phyloP scores from a whole-genome alignment of 2,113 vertebrate genomes.

The Cyprinus carpio region DNA sequence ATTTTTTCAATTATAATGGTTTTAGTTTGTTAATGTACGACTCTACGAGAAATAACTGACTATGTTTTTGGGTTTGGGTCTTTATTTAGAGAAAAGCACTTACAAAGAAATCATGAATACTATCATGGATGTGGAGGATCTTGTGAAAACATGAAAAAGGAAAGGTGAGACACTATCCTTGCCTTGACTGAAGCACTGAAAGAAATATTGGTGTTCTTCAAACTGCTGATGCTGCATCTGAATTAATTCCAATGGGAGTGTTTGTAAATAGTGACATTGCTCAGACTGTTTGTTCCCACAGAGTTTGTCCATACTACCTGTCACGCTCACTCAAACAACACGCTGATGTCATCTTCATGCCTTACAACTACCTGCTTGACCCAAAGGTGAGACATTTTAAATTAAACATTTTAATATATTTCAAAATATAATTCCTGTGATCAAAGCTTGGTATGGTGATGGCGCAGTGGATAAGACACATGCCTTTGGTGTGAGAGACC shows the following conservation, averaged over 20 bases:
- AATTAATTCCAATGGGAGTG: neutral
- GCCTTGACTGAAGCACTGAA: neutral
- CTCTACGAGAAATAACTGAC: too few species aligned
- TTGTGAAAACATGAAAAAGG: constrained; percentile 88
- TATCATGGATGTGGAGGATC: constrained; percentile 92
- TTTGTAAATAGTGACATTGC: neutral
- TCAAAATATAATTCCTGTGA: too few species aligned
- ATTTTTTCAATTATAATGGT: too few species aligned
- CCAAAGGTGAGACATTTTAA: constrained; percentile 85
- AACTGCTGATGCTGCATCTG: neutral
- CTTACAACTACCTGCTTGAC: constrained; percentile 96
- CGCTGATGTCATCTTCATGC: constrained; percentile 94
- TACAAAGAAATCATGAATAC: constrained; percentile 81
- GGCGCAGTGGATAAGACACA: too few species aligned
- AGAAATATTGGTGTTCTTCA: neutral
- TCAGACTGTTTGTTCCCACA: constrained; percentile 57
- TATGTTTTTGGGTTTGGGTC: too few species aligned
- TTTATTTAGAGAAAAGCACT: constrained; percentile 82
- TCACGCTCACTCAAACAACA: constrained; percentile 88
- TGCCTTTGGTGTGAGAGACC: too few species aligned
- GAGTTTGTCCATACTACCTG: constrained; percentile 93
- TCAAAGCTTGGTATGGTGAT: too few species aligned
- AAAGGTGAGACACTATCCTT: constrained; percentile 73
- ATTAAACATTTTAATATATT: too few species aligned
- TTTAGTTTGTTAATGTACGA: too few species aligned